phyloP scores from a whole-genome alignment of 30 jellyfish, hydroid and myxozoan species.

The Pelagia noctiluca region DNA sequence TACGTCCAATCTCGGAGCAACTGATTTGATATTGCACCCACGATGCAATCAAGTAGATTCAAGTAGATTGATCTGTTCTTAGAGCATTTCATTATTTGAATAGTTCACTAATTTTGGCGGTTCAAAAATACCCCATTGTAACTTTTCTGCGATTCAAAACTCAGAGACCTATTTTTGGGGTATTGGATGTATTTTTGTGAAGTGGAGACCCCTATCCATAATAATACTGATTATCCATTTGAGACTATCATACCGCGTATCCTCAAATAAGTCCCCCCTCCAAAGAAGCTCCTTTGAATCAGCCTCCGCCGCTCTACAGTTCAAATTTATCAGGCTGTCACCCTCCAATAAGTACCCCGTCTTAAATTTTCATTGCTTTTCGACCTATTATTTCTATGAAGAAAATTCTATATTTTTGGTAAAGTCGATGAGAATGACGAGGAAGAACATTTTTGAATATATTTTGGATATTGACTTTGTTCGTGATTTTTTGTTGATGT shows the following conservation, averaged over 20 bases:
- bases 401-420: background rate
- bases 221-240: background rate
- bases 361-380: too few species aligned
- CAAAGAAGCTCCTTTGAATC: background rate
- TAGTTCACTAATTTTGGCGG: too few species aligned
- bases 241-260: too few species aligned
- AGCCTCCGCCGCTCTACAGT: background rate
- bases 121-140: constrained; percentile 54
- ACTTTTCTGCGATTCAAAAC: constrained; percentile 54
- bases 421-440: background rate
- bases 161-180: constrained; percentile 28
- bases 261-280: too few species aligned
- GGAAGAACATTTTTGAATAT: background rate
- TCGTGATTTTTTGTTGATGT: background rate
- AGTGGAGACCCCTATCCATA: background rate
- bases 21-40: constrained; percentile 54
- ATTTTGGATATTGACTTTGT: constrained; percentile 4
- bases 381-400: background rate
- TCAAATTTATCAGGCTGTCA: background rate
- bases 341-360: background rate
- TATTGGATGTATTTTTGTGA: constrained; percentile 40
- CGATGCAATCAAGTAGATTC: too few species aligned
- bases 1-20: constrained; percentile 41
- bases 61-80: too few species aligned
- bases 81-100: constrained; percentile 23